A percentile compares a stretch with the other conserved stretches of the same genome.
phyloP scores from a whole-genome alignment of 1,140 invertebrate genomes.

The Pogonomyrmex californicus region DNA sequence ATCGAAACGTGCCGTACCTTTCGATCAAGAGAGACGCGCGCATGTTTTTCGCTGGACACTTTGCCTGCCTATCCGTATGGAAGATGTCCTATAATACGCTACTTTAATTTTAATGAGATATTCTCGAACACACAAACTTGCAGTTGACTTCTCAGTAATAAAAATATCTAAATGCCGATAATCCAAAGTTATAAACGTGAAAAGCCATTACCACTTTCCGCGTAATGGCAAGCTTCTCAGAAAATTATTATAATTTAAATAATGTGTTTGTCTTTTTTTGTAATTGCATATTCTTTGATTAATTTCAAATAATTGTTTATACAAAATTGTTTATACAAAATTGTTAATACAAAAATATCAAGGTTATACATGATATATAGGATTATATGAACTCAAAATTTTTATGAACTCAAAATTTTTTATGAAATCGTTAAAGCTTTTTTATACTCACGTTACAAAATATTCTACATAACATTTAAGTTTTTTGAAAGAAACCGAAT shows the following conservation, averaged over 20 bases:
- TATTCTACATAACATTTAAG: background rate
- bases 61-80: background rate
- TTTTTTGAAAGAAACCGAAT: background rate
- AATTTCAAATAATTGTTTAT: background rate
- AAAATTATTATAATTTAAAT: background rate
- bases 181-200: background rate
- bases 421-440: background rate
- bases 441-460: background rate
- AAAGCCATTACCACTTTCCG: background rate
- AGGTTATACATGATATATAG: background rate
- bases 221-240: background rate
- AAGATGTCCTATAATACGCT: background rate
- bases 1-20: slow-evolving; percentile 27
- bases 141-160: background rate
- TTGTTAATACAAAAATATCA: background rate
- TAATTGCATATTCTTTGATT: background rate
- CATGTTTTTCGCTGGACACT: background rate
- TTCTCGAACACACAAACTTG: background rate
- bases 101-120: background rate
- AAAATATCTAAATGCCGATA: background rate
- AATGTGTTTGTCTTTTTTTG: background rate
- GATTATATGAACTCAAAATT: background rate
- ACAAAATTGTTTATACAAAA: no score
- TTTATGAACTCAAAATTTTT: background rate
- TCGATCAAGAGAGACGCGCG: background rate